A percentile compares a stretch with the other conserved stretches of the same genome.
Evolutionary conservation across 2,113 vertebrate genomes (phyloP).

Genomic region (Pteropus alecto): DNA sequence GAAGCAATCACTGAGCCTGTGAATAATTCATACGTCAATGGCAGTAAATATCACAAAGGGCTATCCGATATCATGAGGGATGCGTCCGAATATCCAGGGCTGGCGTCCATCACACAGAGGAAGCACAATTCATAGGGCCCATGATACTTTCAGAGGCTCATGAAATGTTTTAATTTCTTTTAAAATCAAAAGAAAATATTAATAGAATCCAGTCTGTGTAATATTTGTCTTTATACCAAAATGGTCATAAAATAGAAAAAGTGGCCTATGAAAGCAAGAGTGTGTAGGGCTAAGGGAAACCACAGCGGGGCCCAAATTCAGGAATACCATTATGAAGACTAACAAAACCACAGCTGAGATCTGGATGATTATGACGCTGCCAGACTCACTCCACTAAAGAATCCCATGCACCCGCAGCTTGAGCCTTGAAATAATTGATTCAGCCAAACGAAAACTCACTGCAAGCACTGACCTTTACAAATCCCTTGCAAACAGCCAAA

Average conservation of each 20-base stretch:
- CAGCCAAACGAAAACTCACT: neutral
- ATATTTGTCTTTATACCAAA: neutral
- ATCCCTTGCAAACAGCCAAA: constrained; percentile 23
- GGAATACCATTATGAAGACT: neutral
- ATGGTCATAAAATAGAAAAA: neutral
- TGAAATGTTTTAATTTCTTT: neutral
- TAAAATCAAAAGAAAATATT: constrained; percentile 30
- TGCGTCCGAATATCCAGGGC: neutral
- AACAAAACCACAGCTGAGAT: neutral
- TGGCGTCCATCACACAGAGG: neutral
- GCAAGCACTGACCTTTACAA: constrained; percentile 22
- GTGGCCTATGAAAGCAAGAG: neutral
- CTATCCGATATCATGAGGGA: neutral
- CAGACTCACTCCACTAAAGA: neutral
- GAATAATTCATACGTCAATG: neutral
- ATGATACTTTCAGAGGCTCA: neutral
- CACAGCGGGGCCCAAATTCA: neutral
- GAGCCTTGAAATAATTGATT: neutral
- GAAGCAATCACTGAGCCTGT: neutral
- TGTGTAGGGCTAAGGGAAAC: neutral
- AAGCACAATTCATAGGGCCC: neutral
- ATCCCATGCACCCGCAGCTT: neutral
- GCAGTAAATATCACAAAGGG: neutral
- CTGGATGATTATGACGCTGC: neutral
- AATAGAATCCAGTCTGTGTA: neutral